These are phyloP conservation scores for Poecile montanus DNA, from an alignment of 2,797 vertebrate genomes.

Conservation along the genomic window DNA sequence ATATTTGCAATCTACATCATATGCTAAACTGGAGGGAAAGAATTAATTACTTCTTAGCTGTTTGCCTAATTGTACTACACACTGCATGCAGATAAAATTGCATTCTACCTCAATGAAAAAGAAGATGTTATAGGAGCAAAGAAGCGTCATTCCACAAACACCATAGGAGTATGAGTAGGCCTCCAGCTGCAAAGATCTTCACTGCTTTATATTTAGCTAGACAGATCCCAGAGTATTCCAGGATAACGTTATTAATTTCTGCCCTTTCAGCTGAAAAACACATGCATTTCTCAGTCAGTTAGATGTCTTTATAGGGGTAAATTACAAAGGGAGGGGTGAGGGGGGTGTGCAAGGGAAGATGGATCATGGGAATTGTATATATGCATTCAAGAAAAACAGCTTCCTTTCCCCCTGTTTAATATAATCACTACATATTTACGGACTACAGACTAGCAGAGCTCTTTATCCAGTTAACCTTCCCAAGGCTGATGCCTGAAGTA, in stretches of 20 bases:
- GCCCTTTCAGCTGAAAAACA: background rate
- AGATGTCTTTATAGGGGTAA: background rate
- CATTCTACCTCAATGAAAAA: background rate
- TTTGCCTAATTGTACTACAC: background rate
- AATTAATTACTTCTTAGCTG: background rate
- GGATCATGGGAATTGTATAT: background rate
- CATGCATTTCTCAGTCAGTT: background rate
- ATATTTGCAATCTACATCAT: background rate
- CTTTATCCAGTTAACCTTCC: constrained; percentile 72
- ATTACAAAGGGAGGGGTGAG: fast-evolving
- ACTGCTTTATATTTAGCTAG: background rate
- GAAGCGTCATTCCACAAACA: background rate
- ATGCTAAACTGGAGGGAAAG: background rate
- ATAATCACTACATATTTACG: background rate
- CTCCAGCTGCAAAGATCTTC: background rate
- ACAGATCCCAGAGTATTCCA: background rate
- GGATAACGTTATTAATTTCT: background rate
- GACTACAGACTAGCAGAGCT: background rate
- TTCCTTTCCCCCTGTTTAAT: background rate
- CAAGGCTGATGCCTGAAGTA: constrained; percentile 72
- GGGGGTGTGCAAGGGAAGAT: background rate
- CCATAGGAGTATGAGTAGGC: background rate
- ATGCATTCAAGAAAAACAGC: background rate
- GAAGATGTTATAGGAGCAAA: background rate
- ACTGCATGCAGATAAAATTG: background rate